Percentiles rank a stretch among this genome's conserved stretches.
These are phyloP conservation scores for Liparis tanakae DNA, from an alignment of 2,797 vertebrate species.

Conservation along the genomic window DNA sequence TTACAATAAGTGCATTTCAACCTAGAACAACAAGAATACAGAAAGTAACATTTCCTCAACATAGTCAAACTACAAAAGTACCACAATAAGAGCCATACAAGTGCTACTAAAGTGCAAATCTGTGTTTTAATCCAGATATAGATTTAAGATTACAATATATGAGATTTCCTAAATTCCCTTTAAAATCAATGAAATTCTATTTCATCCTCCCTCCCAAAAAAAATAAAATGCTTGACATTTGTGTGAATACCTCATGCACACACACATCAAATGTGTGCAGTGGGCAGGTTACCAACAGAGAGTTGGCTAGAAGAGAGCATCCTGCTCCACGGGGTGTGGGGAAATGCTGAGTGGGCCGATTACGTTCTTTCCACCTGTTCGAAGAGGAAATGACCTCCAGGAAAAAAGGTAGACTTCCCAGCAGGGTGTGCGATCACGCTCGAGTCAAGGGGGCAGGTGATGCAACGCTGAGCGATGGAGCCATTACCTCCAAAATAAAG, in stretches of 20 bases:
- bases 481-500: conserved; percentile 4
- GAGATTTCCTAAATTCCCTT: conserved; percentile 19
- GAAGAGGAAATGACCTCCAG: conserved; percentile 71
- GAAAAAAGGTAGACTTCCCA: conserved; percentile 64
- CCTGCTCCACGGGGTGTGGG: conserved; percentile 55
- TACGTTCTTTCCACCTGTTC: conserved; percentile 74
- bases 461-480: conserved; percentile 28
- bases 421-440: conserved; percentile 40
- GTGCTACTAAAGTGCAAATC: too few species aligned
- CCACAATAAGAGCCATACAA: too few species aligned
- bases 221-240: conserved; percentile 18
- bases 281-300: conserved; percentile 66
- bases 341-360: conserved; percentile 71
- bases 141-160: conserved; percentile 39
- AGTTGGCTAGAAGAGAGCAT: conserved; percentile 67
- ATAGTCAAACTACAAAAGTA: too few species aligned
- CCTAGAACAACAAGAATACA: too few species aligned
- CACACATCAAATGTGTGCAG: conserved; percentile 41
- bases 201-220: neutral
- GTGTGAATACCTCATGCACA: conserved; percentile 17
- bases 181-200: conserved; percentile 31
- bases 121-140: too few species aligned
- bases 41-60: too few species aligned
- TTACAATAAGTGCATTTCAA: too few species aligned
- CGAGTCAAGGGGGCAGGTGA: conserved; percentile 54